Base-by-base conservation (phyloP, 92 coral and sea anemone species). In the Zoanthus sociatus region DNA sequence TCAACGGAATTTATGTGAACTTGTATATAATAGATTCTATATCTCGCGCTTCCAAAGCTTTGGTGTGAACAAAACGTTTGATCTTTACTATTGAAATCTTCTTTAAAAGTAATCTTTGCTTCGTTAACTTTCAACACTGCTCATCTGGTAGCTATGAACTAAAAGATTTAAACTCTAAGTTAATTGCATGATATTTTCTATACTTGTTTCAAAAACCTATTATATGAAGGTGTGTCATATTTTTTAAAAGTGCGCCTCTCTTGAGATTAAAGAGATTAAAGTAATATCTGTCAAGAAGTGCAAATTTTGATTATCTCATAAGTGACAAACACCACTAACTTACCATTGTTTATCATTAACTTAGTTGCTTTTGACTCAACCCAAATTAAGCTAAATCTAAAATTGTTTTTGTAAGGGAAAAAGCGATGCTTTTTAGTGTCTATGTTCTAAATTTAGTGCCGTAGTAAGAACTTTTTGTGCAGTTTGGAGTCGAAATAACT, bases 191-290 rank as follows among this genome's bases (percentile, higher is more conserved):
- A n/a, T 73, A 73, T 45, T 37, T 16, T 30, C 9, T 16, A 53
- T 33, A 54, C 15, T 51, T 18, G 20, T 77, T 54, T 56, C 79
- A 37, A 76, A 50, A 76, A 48, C 55, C 79, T 21, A 63, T 48
- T n/a, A 48, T 76, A 31, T 26, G 20, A 5, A 76, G 21, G 21
- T 76, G 17, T 50, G 21, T 50, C 63, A 76, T 76, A 76, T 21
- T 0, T 76, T 48, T 8, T 56, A 76, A 76, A 76, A 76, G 55
- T 11, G 54, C 3, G 63, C 3, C 6, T 76, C 61, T 14, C 31
- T 7, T 2, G 9, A 11, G 31, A 17, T 17, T 37, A 37, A 37
- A 37, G 42, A 37, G 42, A 37, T 37, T 76, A 50, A 8, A 76
- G 17, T 21, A 15, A 20, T 48, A 76, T 0, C 44, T 76, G 48